Evolutionary conservation across 2,113 vertebrate genomes (phyloP), one percentile per base, ranked within the genome.

Genomic region (Labeo rohita): DNA sequence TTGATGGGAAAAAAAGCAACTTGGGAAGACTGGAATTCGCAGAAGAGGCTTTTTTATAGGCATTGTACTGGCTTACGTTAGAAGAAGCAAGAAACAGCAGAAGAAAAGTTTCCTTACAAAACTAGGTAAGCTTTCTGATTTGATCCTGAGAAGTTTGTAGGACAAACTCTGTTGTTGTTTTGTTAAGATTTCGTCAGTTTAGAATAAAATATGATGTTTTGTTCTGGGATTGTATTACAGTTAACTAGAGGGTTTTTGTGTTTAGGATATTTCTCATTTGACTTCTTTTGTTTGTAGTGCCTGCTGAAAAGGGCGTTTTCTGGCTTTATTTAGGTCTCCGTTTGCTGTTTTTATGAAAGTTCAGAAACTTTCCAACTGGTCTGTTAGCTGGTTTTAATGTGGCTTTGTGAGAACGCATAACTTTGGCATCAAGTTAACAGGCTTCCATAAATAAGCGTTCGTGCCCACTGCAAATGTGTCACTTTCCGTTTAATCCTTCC

Each of bases 1-100:
- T 89, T 87, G 47, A 81, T 28, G 70, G 91, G 88, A 88, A 90
- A 80, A 77, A 82, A 90, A 79, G 90, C 91, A 89, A 68, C 66
- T 88, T 91, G 90, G 88, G 80, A 87, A 90, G 91, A 90, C 89
- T 92, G 92, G 92, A 92, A 93, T 94, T 93, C 91, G 91, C 92
- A 90, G 93, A 92, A 92, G 92, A 93, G 90, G 91, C 93, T 74
- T 45, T 86, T 85, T n/a, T 75, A 63, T 65, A 76, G 77, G 18
- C 77, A 43, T 83, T 87, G 80, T 49, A 90, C 76, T 90, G 92
- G 90, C 90, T 87, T 88, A 87, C 36, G 6, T 5, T 84, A 86
- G 92, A 23, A 80, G 54, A 70, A 47, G 13, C 68, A 56, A 45
- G 61, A 80, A 52, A 16, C 68, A n/a, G 83, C 34, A 21, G 68